Percentiles rank a stretch among this genome's conserved stretches.
phyloP scores from a whole-genome alignment of 1,140 invertebrate genomes.

The Trigoniulus corallinus region DNA sequence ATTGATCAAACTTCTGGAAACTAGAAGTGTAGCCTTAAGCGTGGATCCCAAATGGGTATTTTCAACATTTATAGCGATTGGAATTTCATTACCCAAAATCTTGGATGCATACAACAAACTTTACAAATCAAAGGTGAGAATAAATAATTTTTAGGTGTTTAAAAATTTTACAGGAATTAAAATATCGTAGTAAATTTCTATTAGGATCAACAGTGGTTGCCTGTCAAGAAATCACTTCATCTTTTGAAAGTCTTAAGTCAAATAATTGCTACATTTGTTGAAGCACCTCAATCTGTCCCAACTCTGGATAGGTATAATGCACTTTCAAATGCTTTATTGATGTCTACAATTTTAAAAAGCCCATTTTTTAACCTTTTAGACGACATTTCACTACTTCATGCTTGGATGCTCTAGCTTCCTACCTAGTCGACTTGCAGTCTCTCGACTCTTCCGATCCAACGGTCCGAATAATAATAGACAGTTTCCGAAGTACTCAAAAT shows the following conservation, averaged over 20 bases:
- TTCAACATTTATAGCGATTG: conserved; percentile 24
- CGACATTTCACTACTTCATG: conserved; percentile 21
- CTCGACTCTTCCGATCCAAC: conserved; percentile 18
- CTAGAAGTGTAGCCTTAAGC: conserved; percentile 19
- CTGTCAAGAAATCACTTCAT: conserved; percentile 22
- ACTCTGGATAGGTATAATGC: conserved; percentile 21
- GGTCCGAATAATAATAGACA: conserved; percentile 15
- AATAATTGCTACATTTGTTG: conserved; percentile 19
- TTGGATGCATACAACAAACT: conserved; percentile 32
- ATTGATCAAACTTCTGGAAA: conserved; percentile 29
- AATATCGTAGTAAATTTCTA: conserved; percentile 2
- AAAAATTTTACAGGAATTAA: background rate
- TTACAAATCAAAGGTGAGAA: conserved; percentile 24
- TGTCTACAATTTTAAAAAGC: conserved; percentile 2
- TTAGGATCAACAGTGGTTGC: conserved; percentile 24
- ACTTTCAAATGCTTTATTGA: conserved; percentile 3
- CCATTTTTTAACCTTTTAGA: conserved; percentile 16
- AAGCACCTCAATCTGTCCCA: conserved; percentile 17
- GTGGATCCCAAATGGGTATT: conserved; percentile 26
- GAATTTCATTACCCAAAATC: conserved; percentile 26
- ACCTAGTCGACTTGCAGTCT: conserved; percentile 27
- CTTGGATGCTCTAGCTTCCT: conserved; percentile 24
- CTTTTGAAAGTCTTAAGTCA: conserved; percentile 21
- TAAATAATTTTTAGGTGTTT: background rate
- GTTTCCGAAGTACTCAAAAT: conserved; percentile 21